Percentiles rank a stretch among this genome's conserved stretches.
These are phyloP conservation scores for Laspeyria flexula DNA, from an alignment of 2,888 invertebrate species.

Conservation along the genomic window DNA sequence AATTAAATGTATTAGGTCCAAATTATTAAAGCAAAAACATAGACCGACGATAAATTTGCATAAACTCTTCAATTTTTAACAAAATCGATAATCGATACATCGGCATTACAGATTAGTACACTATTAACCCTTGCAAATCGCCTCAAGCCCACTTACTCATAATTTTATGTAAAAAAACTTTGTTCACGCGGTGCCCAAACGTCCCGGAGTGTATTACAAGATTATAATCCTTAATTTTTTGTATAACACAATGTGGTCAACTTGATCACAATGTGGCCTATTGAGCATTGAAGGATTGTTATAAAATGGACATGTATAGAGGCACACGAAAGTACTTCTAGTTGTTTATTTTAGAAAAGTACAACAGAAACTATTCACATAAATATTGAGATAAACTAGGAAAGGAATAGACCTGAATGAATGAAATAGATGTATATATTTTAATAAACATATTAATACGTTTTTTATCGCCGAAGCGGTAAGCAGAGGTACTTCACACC, in stretches of 20 bases:
- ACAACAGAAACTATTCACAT: too few relatives aligned
- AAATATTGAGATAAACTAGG: too few relatives aligned
- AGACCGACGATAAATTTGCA: too few relatives aligned
- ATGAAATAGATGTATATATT: too few relatives aligned
- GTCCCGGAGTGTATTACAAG: constrained; percentile 62
- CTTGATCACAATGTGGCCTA: constrained; percentile 76
- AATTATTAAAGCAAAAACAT: too few relatives aligned
- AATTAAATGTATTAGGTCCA: too few relatives aligned
- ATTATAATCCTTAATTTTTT: constrained; percentile 74
- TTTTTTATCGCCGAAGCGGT: too few relatives aligned
- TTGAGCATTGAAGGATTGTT: constrained; percentile 62
- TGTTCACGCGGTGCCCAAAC: constrained; percentile 57
- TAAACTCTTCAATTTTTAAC: too few relatives aligned
- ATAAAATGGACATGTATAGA: constrained; percentile 23
- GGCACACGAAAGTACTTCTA: constrained; percentile 20
- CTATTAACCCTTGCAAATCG: constrained; percentile 37
- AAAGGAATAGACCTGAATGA: too few relatives aligned
- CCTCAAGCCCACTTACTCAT: constrained; percentile 72
- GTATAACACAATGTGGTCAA: constrained; percentile 60
- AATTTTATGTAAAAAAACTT: constrained; percentile 63
- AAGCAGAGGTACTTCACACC: too few relatives aligned
- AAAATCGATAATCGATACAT: background rate
- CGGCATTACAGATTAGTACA: constrained; percentile 11
- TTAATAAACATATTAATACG: too few relatives aligned
- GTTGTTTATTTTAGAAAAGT: too few relatives aligned